Evolutionary conservation across 2,797 vertebrate species (phyloP).

Genomic region (Pyrocephalus nanus): DNA sequence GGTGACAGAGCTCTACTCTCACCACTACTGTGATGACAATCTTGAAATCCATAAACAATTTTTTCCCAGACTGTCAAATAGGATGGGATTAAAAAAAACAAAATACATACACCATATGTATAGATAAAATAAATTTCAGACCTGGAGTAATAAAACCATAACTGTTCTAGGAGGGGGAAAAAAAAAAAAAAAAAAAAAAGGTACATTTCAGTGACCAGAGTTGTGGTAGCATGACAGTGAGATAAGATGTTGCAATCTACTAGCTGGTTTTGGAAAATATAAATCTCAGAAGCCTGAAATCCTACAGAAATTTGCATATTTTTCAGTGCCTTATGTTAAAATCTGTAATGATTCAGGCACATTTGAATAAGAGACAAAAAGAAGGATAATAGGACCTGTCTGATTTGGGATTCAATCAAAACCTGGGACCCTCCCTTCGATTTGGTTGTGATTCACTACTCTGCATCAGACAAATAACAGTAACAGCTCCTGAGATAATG

Average conservation of each 20-base stretch:
- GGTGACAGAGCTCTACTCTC: background rate
- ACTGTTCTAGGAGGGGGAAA: background rate
- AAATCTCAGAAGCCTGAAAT: background rate
- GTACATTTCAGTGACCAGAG: background rate
- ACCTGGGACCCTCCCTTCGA: background rate
- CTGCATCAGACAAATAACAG: conserved; percentile 2
- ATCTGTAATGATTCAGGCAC: background rate
- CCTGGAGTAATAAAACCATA: background rate
- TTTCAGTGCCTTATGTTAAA: background rate
- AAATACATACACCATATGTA: background rate
- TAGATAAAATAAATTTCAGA: background rate
- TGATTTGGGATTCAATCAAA: conserved; percentile 41
- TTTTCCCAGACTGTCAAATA: background rate
- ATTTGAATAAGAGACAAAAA: conserved; percentile 48
- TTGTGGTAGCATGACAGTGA: background rate
- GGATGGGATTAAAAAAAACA: background rate
- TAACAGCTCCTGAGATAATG: background rate
- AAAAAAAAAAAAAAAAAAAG: background rate
- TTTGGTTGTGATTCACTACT: background rate
- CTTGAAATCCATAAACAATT: background rate
- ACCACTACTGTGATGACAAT: conserved; percentile 8
- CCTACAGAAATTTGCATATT: conserved; percentile 20
- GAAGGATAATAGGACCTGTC: conserved; percentile 41
- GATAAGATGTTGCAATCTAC: background rate
- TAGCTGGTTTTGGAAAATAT: background rate